Conservation (phyloP, 2,797 vertebrate species). For the Cuniculus paca region DNA sequence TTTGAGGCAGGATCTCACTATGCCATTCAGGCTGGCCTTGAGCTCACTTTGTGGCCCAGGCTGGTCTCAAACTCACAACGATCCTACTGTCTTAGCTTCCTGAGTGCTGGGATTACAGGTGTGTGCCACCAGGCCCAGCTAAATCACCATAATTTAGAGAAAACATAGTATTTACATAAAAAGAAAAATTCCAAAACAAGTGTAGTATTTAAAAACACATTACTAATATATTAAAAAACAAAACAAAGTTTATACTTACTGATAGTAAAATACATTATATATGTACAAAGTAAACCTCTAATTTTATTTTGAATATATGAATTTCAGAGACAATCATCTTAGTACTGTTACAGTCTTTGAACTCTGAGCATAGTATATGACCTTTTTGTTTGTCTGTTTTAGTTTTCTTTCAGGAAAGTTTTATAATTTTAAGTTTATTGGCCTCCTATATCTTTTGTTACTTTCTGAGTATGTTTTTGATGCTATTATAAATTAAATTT, state of each 20-base stretch:
- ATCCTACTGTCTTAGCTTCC: too few species aligned
- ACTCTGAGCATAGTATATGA: neutral
- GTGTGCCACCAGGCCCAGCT: too few species aligned
- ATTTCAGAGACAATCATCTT: neutral
- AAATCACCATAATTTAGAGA: neutral
- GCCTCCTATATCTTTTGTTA: neutral
- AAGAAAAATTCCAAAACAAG: neutral
- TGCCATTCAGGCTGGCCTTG: too few species aligned
- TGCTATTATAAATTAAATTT: constrained; percentile 20
- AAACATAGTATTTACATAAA: constrained; percentile 38
- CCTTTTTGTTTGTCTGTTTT: neutral
- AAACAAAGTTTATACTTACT: neutral
- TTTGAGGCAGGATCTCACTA: too few species aligned
- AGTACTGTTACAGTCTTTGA: neutral
- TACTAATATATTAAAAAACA: constrained; percentile 28
- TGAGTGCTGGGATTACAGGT: too few species aligned
- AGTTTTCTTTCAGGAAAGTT: neutral
- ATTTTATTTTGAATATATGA: constrained; percentile 50
- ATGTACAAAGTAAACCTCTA: neutral
- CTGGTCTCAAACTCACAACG: too few species aligned
- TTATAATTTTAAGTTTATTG: neutral
- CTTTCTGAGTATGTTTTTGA: constrained; percentile 2
- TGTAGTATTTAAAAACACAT: neutral
- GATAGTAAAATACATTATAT: neutral
- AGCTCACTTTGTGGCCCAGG: too few species aligned